A percentile compares a stretch with the other conserved stretches of the same genome.
These are phyloP conservation scores for Apamea crenata DNA, from an alignment of 2,888 invertebrate species.

Conservation along the genomic window DNA sequence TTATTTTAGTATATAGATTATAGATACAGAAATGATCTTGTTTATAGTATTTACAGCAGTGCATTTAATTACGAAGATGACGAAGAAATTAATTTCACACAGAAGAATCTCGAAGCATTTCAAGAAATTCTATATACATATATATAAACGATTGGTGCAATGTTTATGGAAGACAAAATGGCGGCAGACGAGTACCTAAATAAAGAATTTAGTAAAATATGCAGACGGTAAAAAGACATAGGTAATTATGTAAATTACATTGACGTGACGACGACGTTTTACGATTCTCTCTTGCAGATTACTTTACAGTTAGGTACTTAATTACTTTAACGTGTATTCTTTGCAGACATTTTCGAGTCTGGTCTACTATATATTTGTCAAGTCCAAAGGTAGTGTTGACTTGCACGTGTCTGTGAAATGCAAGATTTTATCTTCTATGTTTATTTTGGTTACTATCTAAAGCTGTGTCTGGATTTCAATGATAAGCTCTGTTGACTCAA, in stretches of 20 bases:
- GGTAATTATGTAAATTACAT: not conserved
- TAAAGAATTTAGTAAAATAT: constrained; percentile 17
- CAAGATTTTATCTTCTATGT: constrained; percentile 67
- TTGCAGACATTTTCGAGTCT: constrained; percentile 16
- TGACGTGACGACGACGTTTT: constrained; percentile 1
- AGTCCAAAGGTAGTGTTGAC: constrained; percentile 44
- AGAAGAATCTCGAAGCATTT: constrained; percentile 11
- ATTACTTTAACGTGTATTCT: constrained; percentile 30
- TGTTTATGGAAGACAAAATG: constrained; percentile 44
- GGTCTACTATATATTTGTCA: constrained; percentile 6
- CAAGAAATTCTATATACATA: constrained; percentile 15
- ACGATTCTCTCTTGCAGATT: constrained; percentile 21
- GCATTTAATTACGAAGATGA: not conserved
- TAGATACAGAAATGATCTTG: not conserved
- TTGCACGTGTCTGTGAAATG: constrained; percentile 63
- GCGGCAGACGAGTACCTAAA: constrained; percentile 2
- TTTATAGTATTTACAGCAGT: not conserved
- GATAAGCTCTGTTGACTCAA: constrained; percentile 64
- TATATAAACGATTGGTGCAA: constrained; percentile 26
- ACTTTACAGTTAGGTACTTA: constrained; percentile 18
- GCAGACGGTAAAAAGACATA: not conserved
- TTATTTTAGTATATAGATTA: not conserved
- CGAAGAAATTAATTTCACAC: not conserved
- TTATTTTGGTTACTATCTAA: constrained; percentile 72
- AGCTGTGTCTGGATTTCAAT: constrained; percentile 65